Evolutionary conservation across 2,888 invertebrate species (phyloP), one percentile per base, ranked within the genome.

Genomic region (Marasmarcha lunaedactyla): DNA sequence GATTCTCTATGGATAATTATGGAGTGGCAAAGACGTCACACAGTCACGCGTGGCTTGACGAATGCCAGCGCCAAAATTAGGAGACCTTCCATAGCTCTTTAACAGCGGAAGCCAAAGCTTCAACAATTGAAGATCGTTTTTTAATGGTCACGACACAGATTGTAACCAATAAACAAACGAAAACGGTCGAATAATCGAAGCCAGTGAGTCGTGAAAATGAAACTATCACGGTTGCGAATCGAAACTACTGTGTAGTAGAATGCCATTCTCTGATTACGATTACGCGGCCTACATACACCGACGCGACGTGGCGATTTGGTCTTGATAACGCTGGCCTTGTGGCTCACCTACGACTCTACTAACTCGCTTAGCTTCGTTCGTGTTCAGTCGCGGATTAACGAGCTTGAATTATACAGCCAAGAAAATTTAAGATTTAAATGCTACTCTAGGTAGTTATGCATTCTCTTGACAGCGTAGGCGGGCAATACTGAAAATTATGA

Each of bases 261-360:
- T 30, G 2, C n/a, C 30, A 30, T 30, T 30, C 30, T 3, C 20
- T 20, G 20, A 5, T 20, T 20, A 20, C 7, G 20, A 20, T 7
- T 30, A 4, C 30, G 55, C 65, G 67, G 66, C 77, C 72, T 70
- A 77, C 66, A 71, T 74, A 66, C 61, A 69, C 71, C 70, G 65
- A 69, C n/a, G n/a, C 70, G 20, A 20, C 20, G 20, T 20, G 69
- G 71, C 61, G 72, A 79, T 79, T 73, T 74, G 71, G 63, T 59
- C 63, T 57, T 56, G 78, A 78, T 78, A 78, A 59, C 55, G 66
- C 51, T 71, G 71, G 71, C 79, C 76, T 79, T 76, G 73, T 60
- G 54, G 64, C 62, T 69, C 67, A 56, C 69, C 69, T 63, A 48
- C 57, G 59, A 59, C 58, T 68, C 67, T 59, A 71, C 72, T 72